phyloP scores from a whole-genome alignment of 2,888 invertebrate genomes.

The Chelonus formosanus region DNA sequence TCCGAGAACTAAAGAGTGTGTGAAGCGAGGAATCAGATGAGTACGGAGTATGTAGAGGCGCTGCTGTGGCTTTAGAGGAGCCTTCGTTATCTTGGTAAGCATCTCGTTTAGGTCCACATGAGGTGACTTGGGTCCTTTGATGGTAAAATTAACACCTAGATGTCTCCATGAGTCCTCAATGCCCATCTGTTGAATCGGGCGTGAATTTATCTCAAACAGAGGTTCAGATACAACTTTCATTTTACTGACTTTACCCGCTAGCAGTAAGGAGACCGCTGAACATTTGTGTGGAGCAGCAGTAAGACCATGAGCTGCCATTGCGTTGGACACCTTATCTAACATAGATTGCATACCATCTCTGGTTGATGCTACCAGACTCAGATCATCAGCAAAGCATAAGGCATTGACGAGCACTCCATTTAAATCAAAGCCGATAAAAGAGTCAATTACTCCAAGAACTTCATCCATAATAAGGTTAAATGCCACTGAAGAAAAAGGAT shows the following conservation, averaged over 20 bases:
- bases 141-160: conserved; percentile 32
- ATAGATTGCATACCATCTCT: conserved; percentile 21
- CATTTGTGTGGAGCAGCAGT: conserved; percentile 43
- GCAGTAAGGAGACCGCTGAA: not conserved
- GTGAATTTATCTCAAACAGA: not conserved
- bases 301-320: conserved; percentile 7
- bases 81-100: conserved; percentile 1
- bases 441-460: not conserved
- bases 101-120: not conserved
- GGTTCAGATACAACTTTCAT: conserved; percentile 36
- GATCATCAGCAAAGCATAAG: conserved; percentile 43
- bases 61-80: conserved; percentile 30
- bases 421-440: conserved; percentile 13
- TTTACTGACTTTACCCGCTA: conserved; percentile 35
- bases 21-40: too few species aligned
- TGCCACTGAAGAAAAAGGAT: conserved; percentile 38
- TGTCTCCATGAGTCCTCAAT: conserved; percentile 50
- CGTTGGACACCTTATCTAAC: not conserved
- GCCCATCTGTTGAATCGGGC: conserved; percentile 43
- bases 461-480: conserved; percentile 41
- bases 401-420: conserved; percentile 23
- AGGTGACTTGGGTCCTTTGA: not conserved
- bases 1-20: too few species aligned
- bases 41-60: too few species aligned
- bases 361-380: conserved; percentile 30